Evolutionary conservation across 1,140 invertebrate species (phyloP).

Genomic region (Orchesella cincta): DNA sequence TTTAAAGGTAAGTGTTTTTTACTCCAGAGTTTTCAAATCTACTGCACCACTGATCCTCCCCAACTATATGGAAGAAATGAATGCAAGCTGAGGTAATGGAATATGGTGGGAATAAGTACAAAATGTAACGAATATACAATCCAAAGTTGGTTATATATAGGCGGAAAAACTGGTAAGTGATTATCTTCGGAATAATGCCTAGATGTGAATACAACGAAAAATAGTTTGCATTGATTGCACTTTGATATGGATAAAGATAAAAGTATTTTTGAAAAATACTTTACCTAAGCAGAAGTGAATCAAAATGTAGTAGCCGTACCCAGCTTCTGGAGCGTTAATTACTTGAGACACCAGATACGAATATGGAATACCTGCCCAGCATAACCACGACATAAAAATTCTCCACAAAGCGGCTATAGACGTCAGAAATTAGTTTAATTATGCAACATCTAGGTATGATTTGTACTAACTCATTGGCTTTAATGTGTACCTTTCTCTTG

Average conservation of each 20-base stretch:
- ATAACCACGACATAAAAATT: background rate
- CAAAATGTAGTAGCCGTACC: background rate
- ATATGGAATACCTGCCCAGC: conserved; percentile 9
- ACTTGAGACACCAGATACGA: background rate
- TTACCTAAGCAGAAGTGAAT: background rate
- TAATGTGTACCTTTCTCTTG: no score
- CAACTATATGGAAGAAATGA: conserved; percentile 1
- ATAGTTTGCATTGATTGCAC: background rate
- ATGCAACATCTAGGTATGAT: no score
- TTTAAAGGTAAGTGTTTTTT: no score
- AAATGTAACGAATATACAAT: background rate
- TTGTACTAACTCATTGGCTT: no score
- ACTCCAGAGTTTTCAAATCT: no score
- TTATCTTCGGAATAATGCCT: conserved; percentile 6
- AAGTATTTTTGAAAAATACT: no score
- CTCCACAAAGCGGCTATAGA: no score
- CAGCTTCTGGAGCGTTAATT: background rate
- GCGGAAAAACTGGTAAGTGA: background rate
- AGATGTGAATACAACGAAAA: background rate
- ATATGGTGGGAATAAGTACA: conserved; percentile 20
- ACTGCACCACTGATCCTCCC: conserved; percentile 1
- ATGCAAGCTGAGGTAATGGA: conserved; percentile 15
- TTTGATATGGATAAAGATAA: no score
- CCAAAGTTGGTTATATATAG: background rate
- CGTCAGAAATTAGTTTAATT: no score